phyloP scores from a whole-genome alignment of 2,888 invertebrate genomes.

The Xylocampa areola region DNA sequence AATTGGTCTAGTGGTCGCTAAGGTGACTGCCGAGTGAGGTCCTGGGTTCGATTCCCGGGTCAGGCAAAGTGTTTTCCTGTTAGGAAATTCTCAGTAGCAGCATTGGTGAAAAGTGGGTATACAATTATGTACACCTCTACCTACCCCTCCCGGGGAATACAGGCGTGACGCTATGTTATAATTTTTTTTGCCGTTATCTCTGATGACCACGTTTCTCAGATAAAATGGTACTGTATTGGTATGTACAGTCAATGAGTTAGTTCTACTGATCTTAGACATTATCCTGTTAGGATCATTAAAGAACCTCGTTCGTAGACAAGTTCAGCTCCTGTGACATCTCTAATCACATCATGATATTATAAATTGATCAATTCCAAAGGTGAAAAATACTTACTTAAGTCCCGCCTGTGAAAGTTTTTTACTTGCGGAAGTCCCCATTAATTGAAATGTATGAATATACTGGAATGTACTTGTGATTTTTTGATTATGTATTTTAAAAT shows the following conservation, averaged over 20 bases:
- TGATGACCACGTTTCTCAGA: too few relatives aligned
- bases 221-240: too few relatives aligned
- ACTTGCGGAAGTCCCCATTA: constrained; percentile 44
- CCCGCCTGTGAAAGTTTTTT: constrained; percentile 32
- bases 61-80: too few relatives aligned
- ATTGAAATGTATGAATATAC: neutral
- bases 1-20: too few relatives aligned
- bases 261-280: neutral
- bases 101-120: too few relatives aligned
- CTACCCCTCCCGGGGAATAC: too few relatives aligned
- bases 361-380: neutral
- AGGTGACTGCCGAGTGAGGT: too few relatives aligned
- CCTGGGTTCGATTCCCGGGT: too few relatives aligned
- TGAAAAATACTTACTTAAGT: constrained; percentile 34
- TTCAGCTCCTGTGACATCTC: neutral
- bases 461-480: constrained; percentile 29
- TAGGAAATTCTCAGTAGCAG: too few relatives aligned
- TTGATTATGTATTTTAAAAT: constrained; percentile 1
- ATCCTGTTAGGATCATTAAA: neutral
- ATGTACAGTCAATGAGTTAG: neutral
- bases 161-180: too few relatives aligned
- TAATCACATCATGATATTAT: neutral
- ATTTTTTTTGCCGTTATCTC: too few relatives aligned
- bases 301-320: neutral
- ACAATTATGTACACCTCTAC: too few relatives aligned